phyloP scores from a whole-genome alignment of 2,113 vertebrate genomes.

The Fukomys damarensis region DNA sequence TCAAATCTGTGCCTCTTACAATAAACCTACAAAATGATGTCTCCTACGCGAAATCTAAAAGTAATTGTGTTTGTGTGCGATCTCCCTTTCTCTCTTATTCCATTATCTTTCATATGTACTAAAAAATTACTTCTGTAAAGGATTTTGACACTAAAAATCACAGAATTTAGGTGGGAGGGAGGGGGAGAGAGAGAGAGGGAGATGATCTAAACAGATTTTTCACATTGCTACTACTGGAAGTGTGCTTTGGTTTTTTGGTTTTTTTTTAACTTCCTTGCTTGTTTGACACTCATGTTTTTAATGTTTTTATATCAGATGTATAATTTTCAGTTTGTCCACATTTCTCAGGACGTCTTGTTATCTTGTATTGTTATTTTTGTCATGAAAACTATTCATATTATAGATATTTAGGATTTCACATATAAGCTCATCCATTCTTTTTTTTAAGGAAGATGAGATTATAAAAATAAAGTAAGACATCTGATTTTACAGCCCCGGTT shows the following conservation, averaged over 20 bases:
- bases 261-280: background rate
- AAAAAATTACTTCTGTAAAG: background rate
- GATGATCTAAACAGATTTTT: background rate
- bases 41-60: background rate
- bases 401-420: background rate
- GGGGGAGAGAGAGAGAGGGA: background rate
- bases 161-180: background rate
- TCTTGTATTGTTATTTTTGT: background rate
- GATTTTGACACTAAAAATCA: conserved; percentile 11
- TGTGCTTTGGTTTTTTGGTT: background rate
- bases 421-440: background rate
- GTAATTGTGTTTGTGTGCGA: background rate
- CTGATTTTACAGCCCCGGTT: background rate
- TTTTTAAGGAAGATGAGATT: background rate
- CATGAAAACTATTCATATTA: background rate
- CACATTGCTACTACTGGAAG: background rate
- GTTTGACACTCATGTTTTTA: background rate
- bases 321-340: background rate
- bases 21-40: background rate
- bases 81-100: background rate
- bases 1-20: background rate
- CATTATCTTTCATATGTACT: background rate
- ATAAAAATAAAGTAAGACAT: background rate
- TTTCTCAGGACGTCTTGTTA: background rate
- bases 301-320: background rate